These are phyloP conservation scores for Chlorospingus flavigularis DNA, from an alignment of 2,797 vertebrate genomes.

Conservation along the genomic window DNA sequence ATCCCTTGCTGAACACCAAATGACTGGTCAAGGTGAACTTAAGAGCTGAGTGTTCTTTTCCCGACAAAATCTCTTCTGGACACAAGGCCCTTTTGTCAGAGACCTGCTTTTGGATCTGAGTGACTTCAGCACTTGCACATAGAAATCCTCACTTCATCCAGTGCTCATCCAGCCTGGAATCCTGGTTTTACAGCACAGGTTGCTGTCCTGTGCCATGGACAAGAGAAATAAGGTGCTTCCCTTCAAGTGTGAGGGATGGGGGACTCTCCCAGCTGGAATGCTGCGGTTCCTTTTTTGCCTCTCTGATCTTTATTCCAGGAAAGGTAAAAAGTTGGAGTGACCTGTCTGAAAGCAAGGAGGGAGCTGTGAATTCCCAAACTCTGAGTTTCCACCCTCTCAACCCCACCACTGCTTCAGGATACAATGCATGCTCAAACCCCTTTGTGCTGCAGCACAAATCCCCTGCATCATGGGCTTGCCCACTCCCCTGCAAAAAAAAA, in stretches of 20 bases:
- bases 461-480: accelerated
- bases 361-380: neutral
- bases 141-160: neutral
- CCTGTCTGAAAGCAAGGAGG: neutral
- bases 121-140: neutral
- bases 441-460: neutral
- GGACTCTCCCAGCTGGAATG: neutral
- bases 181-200: neutral
- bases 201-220: neutral
- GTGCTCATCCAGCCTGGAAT: neutral
- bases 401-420: neutral
- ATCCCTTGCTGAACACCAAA: neutral
- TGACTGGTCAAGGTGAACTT: neutral
- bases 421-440: neutral
- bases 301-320: neutral
- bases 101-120: neutral
- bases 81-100: neutral
- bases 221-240: neutral
- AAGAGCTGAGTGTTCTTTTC: neutral
- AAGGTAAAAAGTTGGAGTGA: neutral
- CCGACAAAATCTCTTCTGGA: neutral
- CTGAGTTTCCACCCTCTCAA: neutral
- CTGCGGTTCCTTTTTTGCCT: neutral
- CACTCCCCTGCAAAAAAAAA: neutral
- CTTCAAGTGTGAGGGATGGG: neutral